Evolutionary conservation across 2,113 vertebrate species (phyloP).

Genomic region (Rafetus swinhoei): DNA sequence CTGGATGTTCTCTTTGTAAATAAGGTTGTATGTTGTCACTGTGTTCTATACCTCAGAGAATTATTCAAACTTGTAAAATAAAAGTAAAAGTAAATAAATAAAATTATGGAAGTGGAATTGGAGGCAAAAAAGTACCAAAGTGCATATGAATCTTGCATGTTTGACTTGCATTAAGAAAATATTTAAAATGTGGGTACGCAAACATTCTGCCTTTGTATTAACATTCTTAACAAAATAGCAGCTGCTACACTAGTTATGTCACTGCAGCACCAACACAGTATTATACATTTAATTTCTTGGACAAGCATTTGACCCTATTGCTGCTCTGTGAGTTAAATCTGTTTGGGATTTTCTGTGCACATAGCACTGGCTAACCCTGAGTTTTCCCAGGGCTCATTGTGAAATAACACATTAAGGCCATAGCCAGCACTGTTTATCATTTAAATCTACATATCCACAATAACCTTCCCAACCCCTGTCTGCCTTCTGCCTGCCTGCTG

Average conservation of each 20-base stretch:
- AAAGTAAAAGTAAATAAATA: background rate
- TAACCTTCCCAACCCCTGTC: background rate
- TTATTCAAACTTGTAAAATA: slow-evolving; percentile 46
- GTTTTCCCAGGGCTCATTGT: background rate
- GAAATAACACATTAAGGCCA: background rate
- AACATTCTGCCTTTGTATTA: slow-evolving; percentile 55
- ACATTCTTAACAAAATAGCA: slow-evolving; percentile 48
- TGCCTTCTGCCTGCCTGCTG: background rate
- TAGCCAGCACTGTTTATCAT: background rate
- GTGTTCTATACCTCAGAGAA: slow-evolving; percentile 34
- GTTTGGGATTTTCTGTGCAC: slow-evolving; percentile 39
- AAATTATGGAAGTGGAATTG: slow-evolving; percentile 35
- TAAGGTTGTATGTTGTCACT: background rate
- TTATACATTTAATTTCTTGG: slow-evolving; percentile 66
- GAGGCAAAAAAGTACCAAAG: slow-evolving; percentile 42
- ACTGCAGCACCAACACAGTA: slow-evolving; percentile 29
- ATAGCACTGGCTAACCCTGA: background rate
- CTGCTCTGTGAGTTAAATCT: slow-evolving; percentile 41
- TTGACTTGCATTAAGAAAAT: slow-evolving; percentile 42
- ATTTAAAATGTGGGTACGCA: slow-evolving; percentile 58
- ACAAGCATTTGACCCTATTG: slow-evolving; percentile 31
- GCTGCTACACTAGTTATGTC: slow-evolving; percentile 45
- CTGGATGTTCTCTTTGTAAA: slow-evolving; percentile 1
- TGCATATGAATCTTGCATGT: slow-evolving; percentile 10
- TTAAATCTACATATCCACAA: background rate